A percentile compares a stretch with the other conserved stretches of the same genome.
These are phyloP conservation scores for Haliaeetus leucogaster DNA, from an alignment of 2,113 vertebrate genomes.

Conservation along the genomic window DNA sequence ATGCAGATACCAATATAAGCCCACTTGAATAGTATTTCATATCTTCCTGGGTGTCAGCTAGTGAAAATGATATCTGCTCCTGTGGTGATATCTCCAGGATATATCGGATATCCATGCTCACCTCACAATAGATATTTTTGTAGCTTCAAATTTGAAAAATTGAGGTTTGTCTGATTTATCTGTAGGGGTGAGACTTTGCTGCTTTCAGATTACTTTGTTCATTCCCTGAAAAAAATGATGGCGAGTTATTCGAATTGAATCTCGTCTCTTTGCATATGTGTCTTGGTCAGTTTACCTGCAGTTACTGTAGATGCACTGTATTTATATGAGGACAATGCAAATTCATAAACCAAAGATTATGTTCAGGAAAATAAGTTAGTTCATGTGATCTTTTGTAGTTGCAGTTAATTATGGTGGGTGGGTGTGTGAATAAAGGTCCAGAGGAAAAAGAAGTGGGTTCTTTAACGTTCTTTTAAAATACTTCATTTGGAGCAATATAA, in stretches of 20 bases:
- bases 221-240: not conserved
- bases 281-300: not conserved
- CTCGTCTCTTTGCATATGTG: not conserved
- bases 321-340: not conserved
- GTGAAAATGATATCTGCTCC: not conserved
- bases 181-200: not conserved
- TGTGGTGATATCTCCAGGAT: not conserved
- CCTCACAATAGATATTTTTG: not conserved
- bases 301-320: not conserved
- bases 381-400: not conserved
- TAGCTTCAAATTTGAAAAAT: not conserved
- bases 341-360: not conserved
- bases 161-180: not conserved
- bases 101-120: not conserved
- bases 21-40: not conserved
- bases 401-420: not conserved
- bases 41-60: not conserved
- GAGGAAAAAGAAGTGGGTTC: not conserved
- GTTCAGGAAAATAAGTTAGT: not conserved
- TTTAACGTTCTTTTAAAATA: not conserved
- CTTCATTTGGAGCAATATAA: not conserved
- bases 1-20: not conserved
- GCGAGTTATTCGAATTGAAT: not conserved
- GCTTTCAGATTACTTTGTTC: not conserved
- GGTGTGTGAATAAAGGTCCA: not conserved